These are phyloP conservation scores for Neogale vison DNA, from an alignment of 2,113 vertebrate genomes.

Conservation along the genomic window DNA sequence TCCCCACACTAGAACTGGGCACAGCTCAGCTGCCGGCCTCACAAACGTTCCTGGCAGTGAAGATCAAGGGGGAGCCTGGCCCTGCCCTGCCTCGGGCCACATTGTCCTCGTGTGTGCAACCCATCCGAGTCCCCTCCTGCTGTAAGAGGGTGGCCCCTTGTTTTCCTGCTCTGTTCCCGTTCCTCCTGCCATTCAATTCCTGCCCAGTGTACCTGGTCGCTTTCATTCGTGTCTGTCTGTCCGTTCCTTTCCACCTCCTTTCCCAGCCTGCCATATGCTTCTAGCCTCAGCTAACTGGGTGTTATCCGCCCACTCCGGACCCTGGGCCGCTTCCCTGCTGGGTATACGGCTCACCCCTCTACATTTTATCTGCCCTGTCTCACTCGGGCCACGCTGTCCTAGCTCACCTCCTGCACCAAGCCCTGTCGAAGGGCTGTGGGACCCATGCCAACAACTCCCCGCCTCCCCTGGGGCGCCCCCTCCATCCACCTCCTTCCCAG, in stretches of 20 bases:
- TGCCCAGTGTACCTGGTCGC: no score
- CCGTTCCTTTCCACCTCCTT: fast-evolving
- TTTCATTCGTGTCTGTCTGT: not conserved
- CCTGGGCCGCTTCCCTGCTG: fast-evolving
- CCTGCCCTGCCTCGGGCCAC: not conserved
- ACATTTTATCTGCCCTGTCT: fast-evolving
- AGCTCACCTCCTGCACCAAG: fast-evolving
- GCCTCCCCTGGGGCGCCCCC: fast-evolving
- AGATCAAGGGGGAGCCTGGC: fast-evolving
- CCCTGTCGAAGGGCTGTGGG: fast-evolving
- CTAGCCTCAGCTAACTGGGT: fast-evolving
- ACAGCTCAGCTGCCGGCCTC: not conserved
- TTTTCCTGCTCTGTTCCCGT: fast-evolving
- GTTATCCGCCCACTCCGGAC: fast-evolving
- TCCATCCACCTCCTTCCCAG: fast-evolving
- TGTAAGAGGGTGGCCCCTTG: not conserved
- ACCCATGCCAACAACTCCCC: fast-evolving
- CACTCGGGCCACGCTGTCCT: fast-evolving
- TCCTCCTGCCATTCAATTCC: not conserved
- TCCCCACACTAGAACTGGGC: fast-evolving
- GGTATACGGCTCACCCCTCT: fast-evolving
- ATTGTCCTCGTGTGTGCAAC: fast-evolving
- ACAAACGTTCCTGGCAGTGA: not conserved
- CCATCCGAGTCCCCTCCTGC: not conserved
- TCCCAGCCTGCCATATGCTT: fast-evolving